Percentiles rank a stretch among this genome's conserved stretches.
Conservation (phyloP, 2,797 vertebrate genomes). For the Acropternis orthonyx region DNA sequence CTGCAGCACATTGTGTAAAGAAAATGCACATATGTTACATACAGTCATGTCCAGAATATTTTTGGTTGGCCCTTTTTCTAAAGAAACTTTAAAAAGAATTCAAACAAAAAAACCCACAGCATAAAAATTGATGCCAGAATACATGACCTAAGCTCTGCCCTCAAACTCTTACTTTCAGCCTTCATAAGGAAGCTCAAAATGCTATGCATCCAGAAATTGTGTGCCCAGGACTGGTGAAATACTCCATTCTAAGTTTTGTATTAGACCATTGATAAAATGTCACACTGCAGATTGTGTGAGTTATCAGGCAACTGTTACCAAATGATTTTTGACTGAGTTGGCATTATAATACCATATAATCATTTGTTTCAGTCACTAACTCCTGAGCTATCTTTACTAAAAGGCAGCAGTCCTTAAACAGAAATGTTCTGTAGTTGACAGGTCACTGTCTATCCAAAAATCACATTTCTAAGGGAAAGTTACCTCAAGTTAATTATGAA, state of each 20-base stretch:
- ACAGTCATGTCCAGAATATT: background rate
- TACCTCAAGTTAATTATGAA: background rate
- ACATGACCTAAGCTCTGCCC: background rate
- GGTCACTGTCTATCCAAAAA: background rate
- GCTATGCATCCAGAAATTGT: background rate
- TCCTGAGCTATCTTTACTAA: background rate
- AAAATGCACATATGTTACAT: background rate
- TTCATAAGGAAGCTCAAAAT: background rate
- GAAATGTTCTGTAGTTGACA: background rate
- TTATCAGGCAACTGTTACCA: background rate
- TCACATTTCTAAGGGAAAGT: background rate
- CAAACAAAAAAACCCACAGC: background rate
- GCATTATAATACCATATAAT: background rate
- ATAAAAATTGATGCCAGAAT: background rate
- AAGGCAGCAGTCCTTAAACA: background rate
- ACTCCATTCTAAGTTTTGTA: background rate
- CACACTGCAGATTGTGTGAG: fast-evolving
- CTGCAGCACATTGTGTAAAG: background rate
- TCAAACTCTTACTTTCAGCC: background rate
- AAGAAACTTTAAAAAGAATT: background rate
- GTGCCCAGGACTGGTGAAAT: background rate
- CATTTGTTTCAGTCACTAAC: background rate
- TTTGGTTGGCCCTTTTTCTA: background rate
- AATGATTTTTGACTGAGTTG: background rate
- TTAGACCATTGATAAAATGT: background rate